Conservation (phyloP, 2,113 vertebrate species). For the Benthochromis sp. region DNA sequence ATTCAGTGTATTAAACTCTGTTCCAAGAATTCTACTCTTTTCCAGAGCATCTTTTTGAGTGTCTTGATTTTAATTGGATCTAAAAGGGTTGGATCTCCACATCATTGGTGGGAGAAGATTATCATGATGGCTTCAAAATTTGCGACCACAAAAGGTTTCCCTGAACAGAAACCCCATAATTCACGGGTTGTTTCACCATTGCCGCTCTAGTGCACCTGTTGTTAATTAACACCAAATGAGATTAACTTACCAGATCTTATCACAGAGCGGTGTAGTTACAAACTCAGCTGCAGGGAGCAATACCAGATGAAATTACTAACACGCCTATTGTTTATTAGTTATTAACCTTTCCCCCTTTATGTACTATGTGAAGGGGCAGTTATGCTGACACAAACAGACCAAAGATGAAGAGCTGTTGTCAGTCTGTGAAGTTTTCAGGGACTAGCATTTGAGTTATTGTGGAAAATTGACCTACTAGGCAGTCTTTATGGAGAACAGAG, state of each 20-base stretch:
- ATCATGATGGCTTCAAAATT: neutral
- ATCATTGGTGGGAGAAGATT: neutral
- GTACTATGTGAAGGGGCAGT: neutral
- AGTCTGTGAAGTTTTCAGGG: neutral
- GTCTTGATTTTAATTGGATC: neutral
- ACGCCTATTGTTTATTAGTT: neutral
- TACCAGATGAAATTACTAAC: neutral
- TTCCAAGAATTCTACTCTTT: neutral
- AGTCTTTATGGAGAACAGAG: neutral
- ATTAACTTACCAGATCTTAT: neutral
- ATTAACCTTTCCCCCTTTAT: neutral
- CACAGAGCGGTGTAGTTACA: neutral
- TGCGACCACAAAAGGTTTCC: neutral
- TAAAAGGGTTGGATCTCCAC: neutral
- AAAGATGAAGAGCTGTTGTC: neutral
- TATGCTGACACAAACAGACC: neutral
- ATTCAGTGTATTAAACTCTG: neutral
- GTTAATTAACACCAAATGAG: neutral
- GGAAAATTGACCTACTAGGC: neutral
- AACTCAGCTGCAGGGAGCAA: neutral
- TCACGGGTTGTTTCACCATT: accelerated
- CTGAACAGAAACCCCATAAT: neutral
- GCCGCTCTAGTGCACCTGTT: neutral
- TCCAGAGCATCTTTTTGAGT: neutral
- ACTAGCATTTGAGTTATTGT: neutral